These are phyloP conservation scores for Zootermopsis nevadensis DNA, from an alignment of 2,888 invertebrate species.

Conservation along the genomic window DNA sequence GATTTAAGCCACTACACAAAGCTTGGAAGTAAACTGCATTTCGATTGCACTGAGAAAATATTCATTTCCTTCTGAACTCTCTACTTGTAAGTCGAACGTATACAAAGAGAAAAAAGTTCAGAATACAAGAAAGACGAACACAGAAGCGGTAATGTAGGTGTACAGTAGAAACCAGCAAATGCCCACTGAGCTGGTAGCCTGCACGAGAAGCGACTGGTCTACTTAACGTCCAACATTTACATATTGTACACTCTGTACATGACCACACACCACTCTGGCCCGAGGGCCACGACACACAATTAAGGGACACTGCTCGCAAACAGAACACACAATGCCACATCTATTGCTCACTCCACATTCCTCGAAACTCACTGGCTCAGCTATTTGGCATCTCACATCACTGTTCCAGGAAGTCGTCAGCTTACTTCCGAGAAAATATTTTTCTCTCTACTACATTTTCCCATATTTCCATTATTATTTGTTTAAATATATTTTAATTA, in stretches of 20 bases:
- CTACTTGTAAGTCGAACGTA: too few relatives aligned
- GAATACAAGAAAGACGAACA: constrained; percentile 28
- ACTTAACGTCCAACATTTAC: neutral
- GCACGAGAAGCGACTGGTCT: neutral
- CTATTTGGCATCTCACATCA: too few relatives aligned
- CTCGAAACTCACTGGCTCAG: neutral
- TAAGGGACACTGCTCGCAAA: neutral
- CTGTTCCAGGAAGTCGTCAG: too few relatives aligned
- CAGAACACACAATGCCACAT: neutral
- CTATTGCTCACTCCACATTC: neutral
- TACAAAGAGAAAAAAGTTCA: too few relatives aligned
- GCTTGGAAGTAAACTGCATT: too few relatives aligned
- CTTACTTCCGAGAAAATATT: too few relatives aligned
- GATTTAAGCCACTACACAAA: too few relatives aligned
- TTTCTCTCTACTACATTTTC: too few relatives aligned
- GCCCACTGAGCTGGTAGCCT: constrained; percentile 14
- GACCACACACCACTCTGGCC: neutral
- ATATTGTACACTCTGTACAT: constrained; percentile 7
- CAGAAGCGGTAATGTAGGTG: constrained; percentile 2
- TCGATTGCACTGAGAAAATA: too few relatives aligned
- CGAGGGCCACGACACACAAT: neutral
- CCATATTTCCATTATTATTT: too few relatives aligned
- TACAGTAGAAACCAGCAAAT: constrained; percentile 25
- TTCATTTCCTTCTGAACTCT: neutral
- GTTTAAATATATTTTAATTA: too few relatives aligned